A percentile compares a stretch with the other conserved stretches of the same genome.
Evolutionary conservation across 2,888 invertebrate genomes (phyloP).

Genomic region (Ormyrus pomaceus): DNA sequence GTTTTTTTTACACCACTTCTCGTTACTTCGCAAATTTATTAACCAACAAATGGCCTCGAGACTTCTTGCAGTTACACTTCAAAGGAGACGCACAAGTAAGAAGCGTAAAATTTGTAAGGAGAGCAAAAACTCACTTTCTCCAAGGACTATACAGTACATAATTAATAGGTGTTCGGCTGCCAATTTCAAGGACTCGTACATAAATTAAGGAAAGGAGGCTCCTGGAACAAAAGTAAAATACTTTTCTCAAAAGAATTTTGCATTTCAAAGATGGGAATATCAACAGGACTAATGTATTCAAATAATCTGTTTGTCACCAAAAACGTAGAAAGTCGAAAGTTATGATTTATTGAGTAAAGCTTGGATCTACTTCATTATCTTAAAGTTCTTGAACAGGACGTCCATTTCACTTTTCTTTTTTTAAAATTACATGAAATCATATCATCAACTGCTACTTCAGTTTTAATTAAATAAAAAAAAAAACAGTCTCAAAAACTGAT

Average conservation of each 20-base stretch:
- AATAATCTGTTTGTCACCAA: too few species aligned
- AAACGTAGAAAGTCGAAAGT: too few species aligned
- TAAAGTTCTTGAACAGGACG: too few species aligned
- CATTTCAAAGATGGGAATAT: background rate
- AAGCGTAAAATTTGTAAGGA: slow-evolving; percentile 53
- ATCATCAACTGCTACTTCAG: too few species aligned
- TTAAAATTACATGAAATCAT: too few species aligned
- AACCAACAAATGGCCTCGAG: slow-evolving; percentile 49
- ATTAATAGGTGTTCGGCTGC: slow-evolving; percentile 52
- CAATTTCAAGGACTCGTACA: slow-evolving; percentile 50
- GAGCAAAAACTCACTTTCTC: slow-evolving; percentile 55
- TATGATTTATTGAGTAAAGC: too few species aligned
- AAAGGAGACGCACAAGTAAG: slow-evolving; percentile 43
- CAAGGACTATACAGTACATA: slow-evolving; percentile 48
- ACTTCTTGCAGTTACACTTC: slow-evolving; percentile 44
- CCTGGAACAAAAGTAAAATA: background rate
- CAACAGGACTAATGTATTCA: background rate
- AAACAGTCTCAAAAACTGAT: too few species aligned
- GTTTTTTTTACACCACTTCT: slow-evolving; percentile 45
- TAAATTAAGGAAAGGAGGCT: slow-evolving; percentile 29
- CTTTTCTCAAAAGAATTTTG: background rate
- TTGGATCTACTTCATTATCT: too few species aligned
- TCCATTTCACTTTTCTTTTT: too few species aligned
- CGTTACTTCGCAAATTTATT: slow-evolving; percentile 57
- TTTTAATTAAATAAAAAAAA: too few species aligned